Evolutionary conservation across 1,140 invertebrate genomes (phyloP).

Genomic region (Euura saliciscinereae): DNA sequence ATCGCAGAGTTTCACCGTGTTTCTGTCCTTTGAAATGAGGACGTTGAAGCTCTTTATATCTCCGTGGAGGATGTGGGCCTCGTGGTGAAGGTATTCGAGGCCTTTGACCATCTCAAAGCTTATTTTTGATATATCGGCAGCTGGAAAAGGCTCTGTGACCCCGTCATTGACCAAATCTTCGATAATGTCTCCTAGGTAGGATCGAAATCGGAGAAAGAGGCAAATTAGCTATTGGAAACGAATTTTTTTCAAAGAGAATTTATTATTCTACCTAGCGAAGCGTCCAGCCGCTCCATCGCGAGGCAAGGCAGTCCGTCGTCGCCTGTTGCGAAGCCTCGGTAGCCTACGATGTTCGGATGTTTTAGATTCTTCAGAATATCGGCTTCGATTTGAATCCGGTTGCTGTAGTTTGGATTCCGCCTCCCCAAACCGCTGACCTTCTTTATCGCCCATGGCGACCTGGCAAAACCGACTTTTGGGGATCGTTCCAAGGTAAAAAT

Average conservation of each 20-base stretch:
- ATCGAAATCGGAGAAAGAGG: slow-evolving; percentile 1
- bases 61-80: slow-evolving; percentile 75
- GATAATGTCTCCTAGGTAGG: slow-evolving; percentile 68
- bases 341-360: slow-evolving; percentile 86
- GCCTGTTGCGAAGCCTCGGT: slow-evolving; percentile 70
- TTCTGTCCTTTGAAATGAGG: slow-evolving; percentile 75
- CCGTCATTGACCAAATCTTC: slow-evolving; percentile 69
- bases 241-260: not conserved
- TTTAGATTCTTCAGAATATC: slow-evolving; percentile 71
- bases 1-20: slow-evolving; percentile 81
- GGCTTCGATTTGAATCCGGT: slow-evolving; percentile 74
- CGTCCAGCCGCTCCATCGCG: slow-evolving; percentile 73
- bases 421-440: slow-evolving; percentile 62
- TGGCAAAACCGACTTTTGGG: slow-evolving; percentile 65
- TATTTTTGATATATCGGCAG: slow-evolving; percentile 69
- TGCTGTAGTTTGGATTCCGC: slow-evolving; percentile 49
- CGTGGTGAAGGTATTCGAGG: slow-evolving; percentile 79
- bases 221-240: not conserved
- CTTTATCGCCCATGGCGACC: slow-evolving; percentile 86
- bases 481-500: slow-evolving; percentile 79
- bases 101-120: slow-evolving; percentile 72
- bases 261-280: slow-evolving; percentile 61
- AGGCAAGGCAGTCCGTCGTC: slow-evolving; percentile 69
- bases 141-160: slow-evolving; percentile 63
- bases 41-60: slow-evolving; percentile 88